Base-by-base conservation (phyloP, 2,888 invertebrate genomes). In the Rotaria magnacalcarata region DNA sequence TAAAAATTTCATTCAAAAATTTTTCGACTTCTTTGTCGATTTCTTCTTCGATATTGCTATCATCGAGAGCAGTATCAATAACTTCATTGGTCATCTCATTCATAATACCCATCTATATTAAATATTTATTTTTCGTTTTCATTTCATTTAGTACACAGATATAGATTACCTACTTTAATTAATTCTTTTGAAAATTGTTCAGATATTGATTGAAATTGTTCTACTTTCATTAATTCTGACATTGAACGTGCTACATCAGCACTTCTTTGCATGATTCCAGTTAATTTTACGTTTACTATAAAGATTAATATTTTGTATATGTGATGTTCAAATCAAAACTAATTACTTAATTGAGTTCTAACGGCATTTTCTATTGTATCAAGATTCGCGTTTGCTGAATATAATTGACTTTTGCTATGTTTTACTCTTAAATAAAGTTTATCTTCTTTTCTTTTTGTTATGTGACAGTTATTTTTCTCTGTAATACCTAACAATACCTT, bases 321-420 rank as follows among this genome's bases (percentile, higher is more conserved):
- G 5, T 21, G 5, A 21, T 21, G 0, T 54, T 54, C 7, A 54
- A 60, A 27, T 60, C 3, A 60, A n/a, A 6, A 21, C 24, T 0
- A 14, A 21, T 21, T 80, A 80, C 80, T 41, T 80, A 80, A 80
- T 80, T 80, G 80, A 80, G 24, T 80, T 80, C 47, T 80, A 14
- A 47, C 80, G 24, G 80, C 80, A 80, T 80, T 80, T 47, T 80
- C 80, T 2, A 80, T 47, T 24, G n/a, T 47, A 47, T 80, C 80
- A n/a, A 80, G 47, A 43, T 80, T 43, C 5, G 80, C 80, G 47
- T 80, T 80, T 43, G 47, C 80, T 10, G 47, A 19, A n/a, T 80
- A 80, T 47, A 80, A 80, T 14, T 14, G 47, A 80, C 80, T 80
- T 47, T 80, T 80, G 3, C 47, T 11, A 80, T 80, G 43, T 80